A percentile compares a stretch with the other conserved stretches of the same genome.
phyloP scores from a whole-genome alignment of 2,888 invertebrate genomes.

The Eilema caniola region DNA sequence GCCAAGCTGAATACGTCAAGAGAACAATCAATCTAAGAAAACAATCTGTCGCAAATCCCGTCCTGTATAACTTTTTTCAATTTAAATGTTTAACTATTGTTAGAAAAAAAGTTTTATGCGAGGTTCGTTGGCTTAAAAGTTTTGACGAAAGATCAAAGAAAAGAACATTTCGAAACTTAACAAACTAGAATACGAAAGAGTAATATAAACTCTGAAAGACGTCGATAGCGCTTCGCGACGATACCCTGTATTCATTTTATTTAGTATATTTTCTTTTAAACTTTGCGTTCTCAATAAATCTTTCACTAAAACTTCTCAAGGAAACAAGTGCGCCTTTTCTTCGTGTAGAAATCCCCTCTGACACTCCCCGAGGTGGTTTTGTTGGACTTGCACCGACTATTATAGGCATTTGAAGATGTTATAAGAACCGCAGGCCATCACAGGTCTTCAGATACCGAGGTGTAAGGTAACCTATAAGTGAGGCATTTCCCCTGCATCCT shows the following conservation, averaged over 20 bases:
- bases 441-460: too few relatives aligned
- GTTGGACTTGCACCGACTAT: too few relatives aligned
- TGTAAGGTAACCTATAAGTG: too few relatives aligned
- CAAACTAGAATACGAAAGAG: background rate
- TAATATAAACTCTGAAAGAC: background rate
- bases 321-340: background rate
- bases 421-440: too few relatives aligned
- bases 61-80: background rate
- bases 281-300: conserved; percentile 1
- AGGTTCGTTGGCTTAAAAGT: background rate
- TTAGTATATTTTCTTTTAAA: background rate
- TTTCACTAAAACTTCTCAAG: background rate
- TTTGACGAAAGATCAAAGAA: conserved; percentile 1
- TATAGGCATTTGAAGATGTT: too few relatives aligned
- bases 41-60: background rate
- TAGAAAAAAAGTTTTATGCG: background rate
- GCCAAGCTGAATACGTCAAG: background rate
- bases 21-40: background rate
- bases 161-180: background rate
- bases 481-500: too few relatives aligned
- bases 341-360: too few relatives aligned
- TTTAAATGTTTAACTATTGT: conserved; percentile 5
- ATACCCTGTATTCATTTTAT: background rate
- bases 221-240: background rate
- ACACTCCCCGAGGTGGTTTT: too few relatives aligned